These are phyloP conservation scores for Diarsia mendica DNA, from an alignment of 2,888 invertebrate species.

Conservation along the genomic window DNA sequence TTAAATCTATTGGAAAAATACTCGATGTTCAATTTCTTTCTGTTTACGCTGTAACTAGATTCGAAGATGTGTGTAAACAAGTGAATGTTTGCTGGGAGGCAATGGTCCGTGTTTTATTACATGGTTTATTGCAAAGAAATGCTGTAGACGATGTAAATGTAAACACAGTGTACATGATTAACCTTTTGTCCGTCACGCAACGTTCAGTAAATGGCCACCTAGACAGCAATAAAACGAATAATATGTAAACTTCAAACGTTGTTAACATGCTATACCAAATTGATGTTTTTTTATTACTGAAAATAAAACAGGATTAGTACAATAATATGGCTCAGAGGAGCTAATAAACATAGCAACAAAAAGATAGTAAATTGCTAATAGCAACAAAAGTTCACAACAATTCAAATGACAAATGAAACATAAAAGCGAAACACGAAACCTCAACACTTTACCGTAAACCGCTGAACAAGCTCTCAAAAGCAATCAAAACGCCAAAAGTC, in stretches of 20 bases:
- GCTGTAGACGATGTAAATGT: conserved; percentile 22
- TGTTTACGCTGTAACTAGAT: conserved; percentile 34
- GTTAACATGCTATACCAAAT: conserved; percentile 25
- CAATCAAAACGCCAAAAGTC: conserved; percentile 55
- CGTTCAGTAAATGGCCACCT: conserved; percentile 39
- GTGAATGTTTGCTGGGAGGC: conserved; percentile 24
- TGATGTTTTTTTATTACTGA: conserved; percentile 26
- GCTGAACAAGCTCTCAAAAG: conserved; percentile 45
- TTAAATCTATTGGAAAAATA: conserved; percentile 45
- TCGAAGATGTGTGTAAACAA: conserved; percentile 45
- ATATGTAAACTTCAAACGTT: conserved; percentile 40
- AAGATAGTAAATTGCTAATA: not conserved
- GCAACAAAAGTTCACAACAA: conserved; percentile 1
- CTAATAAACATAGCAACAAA: conserved; percentile 1
- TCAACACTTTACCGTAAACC: conserved; percentile 13
- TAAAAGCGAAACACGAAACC: conserved; percentile 18
- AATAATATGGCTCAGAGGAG: conserved; percentile 2
- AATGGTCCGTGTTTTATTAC: conserved; percentile 22
- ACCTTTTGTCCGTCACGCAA: conserved; percentile 43
- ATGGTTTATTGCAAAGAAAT: conserved; percentile 23
- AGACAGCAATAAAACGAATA: conserved; percentile 47
- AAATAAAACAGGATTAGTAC: conserved; percentile 24
- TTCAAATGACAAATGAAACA: conserved; percentile 19
- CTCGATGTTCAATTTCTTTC: conserved; percentile 53
- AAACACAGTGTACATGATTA: conserved; percentile 41